Conservation (phyloP, 2,113 vertebrate species). For the Nyctibius bracteatus region DNA sequence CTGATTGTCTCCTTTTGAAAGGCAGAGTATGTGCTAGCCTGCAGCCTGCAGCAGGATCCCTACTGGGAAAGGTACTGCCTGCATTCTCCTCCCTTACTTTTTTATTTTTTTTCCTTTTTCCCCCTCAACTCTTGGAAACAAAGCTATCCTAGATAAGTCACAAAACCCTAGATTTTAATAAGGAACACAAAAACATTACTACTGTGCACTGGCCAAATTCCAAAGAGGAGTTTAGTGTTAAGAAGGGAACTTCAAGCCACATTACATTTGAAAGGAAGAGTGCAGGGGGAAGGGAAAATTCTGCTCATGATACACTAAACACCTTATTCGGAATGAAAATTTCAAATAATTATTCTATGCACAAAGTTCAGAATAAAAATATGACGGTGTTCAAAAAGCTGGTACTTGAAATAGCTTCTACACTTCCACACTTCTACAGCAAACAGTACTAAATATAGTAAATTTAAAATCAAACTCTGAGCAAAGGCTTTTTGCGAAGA, state of each 20-base stretch:
- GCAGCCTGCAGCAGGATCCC: conserved; percentile 26
- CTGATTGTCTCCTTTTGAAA: conserved; percentile 27
- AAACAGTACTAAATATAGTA: not conserved
- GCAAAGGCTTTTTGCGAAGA: not conserved
- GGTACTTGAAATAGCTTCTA: not conserved
- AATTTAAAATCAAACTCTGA: not conserved
- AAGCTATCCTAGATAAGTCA: conserved; percentile 48
- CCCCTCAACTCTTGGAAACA: conserved; percentile 39
- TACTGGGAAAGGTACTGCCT: conserved; percentile 59
- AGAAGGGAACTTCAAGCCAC: conserved; percentile 12
- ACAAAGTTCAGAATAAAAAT: not conserved
- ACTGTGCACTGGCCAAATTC: conserved; percentile 34
- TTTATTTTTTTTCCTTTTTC: not conserved
- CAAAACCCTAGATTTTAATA: conserved; percentile 54
- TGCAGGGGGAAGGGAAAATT: not conserved
- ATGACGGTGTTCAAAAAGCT: not conserved
- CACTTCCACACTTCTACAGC: not conserved
- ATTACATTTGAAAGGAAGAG: not conserved
- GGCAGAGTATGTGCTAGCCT: not conserved
- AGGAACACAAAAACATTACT: conserved; percentile 56
- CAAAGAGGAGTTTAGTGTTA: conserved; percentile 45
- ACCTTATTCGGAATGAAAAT: not conserved
- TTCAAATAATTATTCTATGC: not conserved
- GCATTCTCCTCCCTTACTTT: not conserved
- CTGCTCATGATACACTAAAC: not conserved